A percentile compares a stretch with the other conserved stretches of the same genome.
Conservation (phyloP, 2,888 invertebrate species). For the Anthrax anthrax region DNA sequence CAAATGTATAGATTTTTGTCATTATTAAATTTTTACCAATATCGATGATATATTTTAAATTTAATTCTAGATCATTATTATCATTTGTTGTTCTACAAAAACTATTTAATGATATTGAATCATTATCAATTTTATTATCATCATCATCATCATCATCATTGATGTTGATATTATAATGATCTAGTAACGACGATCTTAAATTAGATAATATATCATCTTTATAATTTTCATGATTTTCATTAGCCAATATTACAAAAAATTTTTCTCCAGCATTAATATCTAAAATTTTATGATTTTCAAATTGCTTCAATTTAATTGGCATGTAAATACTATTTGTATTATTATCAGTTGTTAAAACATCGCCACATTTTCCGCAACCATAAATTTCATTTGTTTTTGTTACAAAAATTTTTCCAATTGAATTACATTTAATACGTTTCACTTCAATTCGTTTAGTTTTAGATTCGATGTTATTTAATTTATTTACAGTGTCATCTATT, state of each 20-base stretch:
- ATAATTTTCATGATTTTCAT: constrained; percentile 42
- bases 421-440: constrained; percentile 25
- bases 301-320: constrained; percentile 51
- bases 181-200: no score
- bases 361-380: constrained; percentile 28
- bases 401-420: constrained; percentile 28
- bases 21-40: constrained; percentile 24
- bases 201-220: constrained; percentile 37
- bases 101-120: constrained; percentile 26
- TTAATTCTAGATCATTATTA: no score
- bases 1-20: constrained; percentile 36
- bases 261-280: constrained; percentile 60
- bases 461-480: not conserved
- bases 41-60: not conserved
- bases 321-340: no score
- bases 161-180: no score
- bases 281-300: constrained; percentile 51
- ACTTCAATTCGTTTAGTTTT: no score
- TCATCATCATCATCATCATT: no score
- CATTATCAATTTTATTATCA: constrained; percentile 13
- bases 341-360: constrained; percentile 34
- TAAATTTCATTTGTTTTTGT: constrained; percentile 24
- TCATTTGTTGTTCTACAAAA: no score
- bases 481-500: not conserved
- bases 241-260: constrained; percentile 58